Evolutionary conservation across 2,797 vertebrate genomes (phyloP).

Genomic region (Stomatorhinus walkeri): DNA sequence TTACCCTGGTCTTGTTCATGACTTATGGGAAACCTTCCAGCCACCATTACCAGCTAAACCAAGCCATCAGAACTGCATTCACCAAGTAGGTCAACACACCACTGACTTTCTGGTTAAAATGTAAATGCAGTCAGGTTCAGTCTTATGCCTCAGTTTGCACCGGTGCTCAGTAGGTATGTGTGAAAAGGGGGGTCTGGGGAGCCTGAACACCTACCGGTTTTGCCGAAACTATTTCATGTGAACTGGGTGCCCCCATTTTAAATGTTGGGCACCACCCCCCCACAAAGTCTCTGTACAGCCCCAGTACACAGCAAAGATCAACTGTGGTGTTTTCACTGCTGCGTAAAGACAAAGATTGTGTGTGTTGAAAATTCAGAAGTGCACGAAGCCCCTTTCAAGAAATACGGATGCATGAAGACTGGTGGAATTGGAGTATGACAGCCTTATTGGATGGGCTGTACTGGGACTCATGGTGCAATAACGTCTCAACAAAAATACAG

Average conservation of each 20-base stretch:
- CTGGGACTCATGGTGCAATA: neutral
- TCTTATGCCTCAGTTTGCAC: neutral
- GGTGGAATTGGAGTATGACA: constrained; percentile 64
- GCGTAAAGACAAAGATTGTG: neutral
- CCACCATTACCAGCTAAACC: constrained; percentile 53
- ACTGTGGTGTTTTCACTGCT: neutral
- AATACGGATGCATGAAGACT: constrained; percentile 49
- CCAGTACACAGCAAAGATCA: neutral
- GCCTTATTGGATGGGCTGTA: constrained; percentile 54
- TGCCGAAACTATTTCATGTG: neutral
- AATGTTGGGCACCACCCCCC: neutral
- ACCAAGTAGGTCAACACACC: constrained; percentile 47
- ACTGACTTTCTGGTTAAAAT: neutral
- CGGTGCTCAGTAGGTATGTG: neutral
- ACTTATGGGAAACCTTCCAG: constrained; percentile 39
- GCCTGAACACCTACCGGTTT: neutral
- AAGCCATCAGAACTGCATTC: constrained; percentile 53
- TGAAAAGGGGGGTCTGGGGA: neutral
- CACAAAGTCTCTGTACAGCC: neutral
- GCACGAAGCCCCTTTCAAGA: constrained; percentile 33
- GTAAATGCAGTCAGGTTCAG: neutral
- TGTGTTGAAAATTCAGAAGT: constrained; percentile 37
- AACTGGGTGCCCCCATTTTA: neutral
- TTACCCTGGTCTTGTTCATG: constrained; percentile 55
- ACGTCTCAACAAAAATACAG: constrained; percentile 24